A percentile compares a stretch with the other conserved stretches of the same genome.
phyloP scores from a whole-genome alignment of 2,113 vertebrate genomes.

The Colossoma macropomum region DNA sequence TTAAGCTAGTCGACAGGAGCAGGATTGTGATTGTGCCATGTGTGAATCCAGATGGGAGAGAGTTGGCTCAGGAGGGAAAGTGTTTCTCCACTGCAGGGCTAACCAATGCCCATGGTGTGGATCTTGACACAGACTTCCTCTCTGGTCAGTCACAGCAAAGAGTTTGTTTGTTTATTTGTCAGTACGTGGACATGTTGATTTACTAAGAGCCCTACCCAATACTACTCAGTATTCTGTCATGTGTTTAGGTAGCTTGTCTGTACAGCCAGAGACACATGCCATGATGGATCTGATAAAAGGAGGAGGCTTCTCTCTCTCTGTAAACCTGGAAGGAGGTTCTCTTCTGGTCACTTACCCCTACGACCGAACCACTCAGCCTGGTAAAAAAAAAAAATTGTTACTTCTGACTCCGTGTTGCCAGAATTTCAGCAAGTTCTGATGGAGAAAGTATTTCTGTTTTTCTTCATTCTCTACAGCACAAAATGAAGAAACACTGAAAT shows the following conservation, averaged over 20 bases:
- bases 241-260: conserved; percentile 84
- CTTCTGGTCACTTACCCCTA: conserved; percentile 92
- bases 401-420: background rate
- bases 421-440: background rate
- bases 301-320: conserved; percentile 87
- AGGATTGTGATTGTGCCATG: conserved; percentile 93
- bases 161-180: background rate
- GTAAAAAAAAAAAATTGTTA: conserved; percentile 66
- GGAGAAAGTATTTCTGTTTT: background rate
- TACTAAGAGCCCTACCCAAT: too few relatives aligned
- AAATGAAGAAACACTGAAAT: conserved; percentile 90
- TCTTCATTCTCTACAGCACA: conserved; percentile 45
- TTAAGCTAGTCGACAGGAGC: conserved; percentile 89
- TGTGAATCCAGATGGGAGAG: conserved; percentile 93
- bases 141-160: conserved; percentile 74
- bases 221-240: too few relatives aligned
- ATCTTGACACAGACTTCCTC: conserved; percentile 92
- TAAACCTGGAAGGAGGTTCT: conserved; percentile 91
- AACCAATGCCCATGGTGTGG: conserved; percentile 83
- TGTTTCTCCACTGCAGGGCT: conserved; percentile 83
- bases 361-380: conserved; percentile 88
- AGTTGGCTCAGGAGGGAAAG: conserved; percentile 85
- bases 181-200: background rate
- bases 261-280: conserved; percentile 89
- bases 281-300: conserved; percentile 90